Base-by-base conservation (phyloP, 2,888 invertebrate species). In the Oxyscelio sp. region DNA sequence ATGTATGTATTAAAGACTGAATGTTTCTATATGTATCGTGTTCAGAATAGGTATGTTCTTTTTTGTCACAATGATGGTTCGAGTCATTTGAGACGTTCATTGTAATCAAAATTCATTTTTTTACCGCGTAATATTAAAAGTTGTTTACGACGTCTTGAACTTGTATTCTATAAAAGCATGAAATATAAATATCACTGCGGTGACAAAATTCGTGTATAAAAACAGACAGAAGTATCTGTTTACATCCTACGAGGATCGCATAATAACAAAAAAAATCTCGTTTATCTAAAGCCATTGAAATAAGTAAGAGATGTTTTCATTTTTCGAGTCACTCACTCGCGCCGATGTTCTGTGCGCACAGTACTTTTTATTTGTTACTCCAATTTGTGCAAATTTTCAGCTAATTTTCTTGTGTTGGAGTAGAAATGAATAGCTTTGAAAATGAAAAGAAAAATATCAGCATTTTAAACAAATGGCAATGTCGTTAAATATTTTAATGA, bases 231-330 rank as follows among this genome's bases (percentile, higher is more conserved):
- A 63, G 56, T 71, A 63, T 79, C 61, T 71, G 71, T 74, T 81
- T 81, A 80, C 63, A 65, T 71, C 21, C 59, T 38, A 19, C 61
- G 15, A 70, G 59, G 21, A 75, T 82, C 61, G 59, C 52, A 50
- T 70, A 75, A 82, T 75, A 70, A 70, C 75, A 81, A 74, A 66
- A n/a, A n/a, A n/a, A n/a, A n/a, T n/a, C 31, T 58, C 48, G 56
- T 75, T 82, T 74, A 70, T 82, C 63, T 61, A 31, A 70, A 82
- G 68, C 45, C 68, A 75, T 63, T 75, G 50, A 74, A 70, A 82
- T 75, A 68, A 82, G 75, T 70, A 66, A 70, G 50, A 82, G 61
- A 70, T 73, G 58, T 74, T 74, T 81, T 68, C 68, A 54, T 68
- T 56, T 75, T 68, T 61, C 74, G 52, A 65, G 54, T 73, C 34